These are phyloP conservation scores for Sebastiscus albofasciatus DNA, from an alignment of 2,797 vertebrate species.

Conservation along the genomic window DNA sequence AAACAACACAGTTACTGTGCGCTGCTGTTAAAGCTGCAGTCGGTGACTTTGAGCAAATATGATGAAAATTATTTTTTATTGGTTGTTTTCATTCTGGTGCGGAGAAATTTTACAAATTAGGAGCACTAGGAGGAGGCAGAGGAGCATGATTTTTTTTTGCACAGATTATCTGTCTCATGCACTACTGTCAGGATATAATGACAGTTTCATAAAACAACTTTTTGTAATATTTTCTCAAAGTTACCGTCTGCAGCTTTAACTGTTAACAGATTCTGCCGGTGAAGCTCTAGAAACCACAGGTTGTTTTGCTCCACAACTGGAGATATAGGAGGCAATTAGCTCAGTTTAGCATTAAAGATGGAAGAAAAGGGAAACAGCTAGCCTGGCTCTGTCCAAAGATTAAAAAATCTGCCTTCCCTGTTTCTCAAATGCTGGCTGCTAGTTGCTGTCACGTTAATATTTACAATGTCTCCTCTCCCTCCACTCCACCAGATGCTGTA, in stretches of 20 bases:
- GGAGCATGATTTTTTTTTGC: too few species aligned
- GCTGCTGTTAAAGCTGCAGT: too few species aligned
- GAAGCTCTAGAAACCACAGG: not conserved
- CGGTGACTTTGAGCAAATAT: too few species aligned
- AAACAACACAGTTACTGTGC: not conserved
- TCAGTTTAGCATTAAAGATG: not conserved
- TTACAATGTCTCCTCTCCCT: not conserved
- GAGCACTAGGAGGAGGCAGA: too few species aligned
- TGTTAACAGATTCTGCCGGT: too few species aligned
- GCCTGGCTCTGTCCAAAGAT: not conserved
- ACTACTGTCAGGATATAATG: too few species aligned
- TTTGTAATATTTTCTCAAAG: too few species aligned
- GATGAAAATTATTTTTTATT: too few species aligned
- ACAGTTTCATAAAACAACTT: too few species aligned
- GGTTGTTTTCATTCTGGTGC: too few species aligned
- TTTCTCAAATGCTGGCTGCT: not conserved
- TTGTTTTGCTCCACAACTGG: not conserved
- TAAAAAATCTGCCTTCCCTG: not conserved
- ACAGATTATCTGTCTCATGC: too few species aligned
- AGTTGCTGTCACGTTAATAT: not conserved
- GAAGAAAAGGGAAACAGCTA: not conserved
- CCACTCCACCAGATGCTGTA: constrained; percentile 77
- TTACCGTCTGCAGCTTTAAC: rapidly evolving
- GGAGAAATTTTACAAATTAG: too few species aligned
- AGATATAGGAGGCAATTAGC: not conserved